Evolutionary conservation across 2,888 invertebrate species (phyloP).

Genomic region (Onchidella celtica): DNA sequence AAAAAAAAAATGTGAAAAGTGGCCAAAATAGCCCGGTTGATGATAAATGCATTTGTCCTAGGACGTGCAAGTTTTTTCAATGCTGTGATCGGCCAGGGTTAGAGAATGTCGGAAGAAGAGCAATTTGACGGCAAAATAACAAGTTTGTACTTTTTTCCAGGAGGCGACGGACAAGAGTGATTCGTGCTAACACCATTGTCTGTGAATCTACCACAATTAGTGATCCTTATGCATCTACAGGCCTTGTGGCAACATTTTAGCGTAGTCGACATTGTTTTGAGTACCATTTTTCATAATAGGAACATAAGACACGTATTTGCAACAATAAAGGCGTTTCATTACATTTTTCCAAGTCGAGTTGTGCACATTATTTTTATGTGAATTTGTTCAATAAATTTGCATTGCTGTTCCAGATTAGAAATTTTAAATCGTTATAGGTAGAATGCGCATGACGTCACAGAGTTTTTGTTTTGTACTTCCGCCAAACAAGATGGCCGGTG

Average conservation of each 20-base stretch:
- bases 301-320: conserved; percentile 40
- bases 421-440: no score
- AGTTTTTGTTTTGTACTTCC: not conserved
- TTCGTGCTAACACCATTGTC: conserved; percentile 15
- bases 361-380: not conserved
- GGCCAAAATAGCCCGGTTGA: no score
- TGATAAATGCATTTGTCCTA: no score
- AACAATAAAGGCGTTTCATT: conserved; percentile 49
- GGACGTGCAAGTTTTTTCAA: no score
- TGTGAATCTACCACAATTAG: conserved; percentile 29
- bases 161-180: conserved; percentile 8
- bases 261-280: conserved; percentile 35
- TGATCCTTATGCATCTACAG: conserved; percentile 28
- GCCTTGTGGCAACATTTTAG: no score
- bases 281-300: conserved; percentile 41
- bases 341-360: conserved; percentile 24
- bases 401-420: not conserved
- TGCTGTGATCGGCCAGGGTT: no score
- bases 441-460: no score
- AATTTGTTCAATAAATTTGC: not conserved
- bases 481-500: not conserved
- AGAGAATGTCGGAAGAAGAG: no score
- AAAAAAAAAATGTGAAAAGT: no score
- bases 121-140: no score
- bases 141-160: conserved; percentile 23